These are phyloP conservation scores for Tetraodon nigroviridis DNA, from an alignment of 2,113 vertebrate species.

Conservation along the genomic window DNA sequence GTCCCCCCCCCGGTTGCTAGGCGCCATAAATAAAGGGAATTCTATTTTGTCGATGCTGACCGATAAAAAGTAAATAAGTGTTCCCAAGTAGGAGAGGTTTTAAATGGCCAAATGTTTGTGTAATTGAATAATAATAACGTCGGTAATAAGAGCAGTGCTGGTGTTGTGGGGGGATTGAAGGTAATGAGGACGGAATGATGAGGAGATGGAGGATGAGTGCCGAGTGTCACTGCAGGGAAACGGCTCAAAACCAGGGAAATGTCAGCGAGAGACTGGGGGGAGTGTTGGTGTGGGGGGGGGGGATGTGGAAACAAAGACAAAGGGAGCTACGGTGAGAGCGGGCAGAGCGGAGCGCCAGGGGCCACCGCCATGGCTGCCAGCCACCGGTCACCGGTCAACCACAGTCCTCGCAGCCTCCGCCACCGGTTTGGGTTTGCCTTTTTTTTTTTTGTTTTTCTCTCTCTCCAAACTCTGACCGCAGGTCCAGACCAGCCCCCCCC, in stretches of 20 bases:
- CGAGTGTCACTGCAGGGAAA: conserved; percentile 19
- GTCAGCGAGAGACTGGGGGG: conserved; percentile 22
- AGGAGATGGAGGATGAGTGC: conserved; percentile 7
- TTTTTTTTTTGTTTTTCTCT: not conserved
- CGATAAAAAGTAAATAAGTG: not conserved
- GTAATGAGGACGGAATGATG: conserved; percentile 15
- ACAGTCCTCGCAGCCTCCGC: conserved; percentile 18
- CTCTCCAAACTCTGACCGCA: conserved; percentile 23
- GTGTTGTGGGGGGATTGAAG: conserved; percentile 8
- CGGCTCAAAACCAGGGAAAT: conserved; percentile 19
- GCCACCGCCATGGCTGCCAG: conserved; percentile 48
- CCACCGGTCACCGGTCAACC: conserved; percentile 54
- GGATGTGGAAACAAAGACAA: conserved; percentile 9
- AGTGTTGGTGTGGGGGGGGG: conserved; percentile 25
- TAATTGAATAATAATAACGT: not conserved
- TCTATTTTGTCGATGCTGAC: too few species aligned
- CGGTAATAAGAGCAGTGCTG: not conserved
- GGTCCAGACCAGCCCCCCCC: conserved; percentile 53
- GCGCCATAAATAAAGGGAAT: too few species aligned
- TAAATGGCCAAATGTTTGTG: conserved; percentile 3
- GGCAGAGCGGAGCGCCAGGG: conserved; percentile 48
- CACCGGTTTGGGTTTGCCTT: conserved; percentile 11
- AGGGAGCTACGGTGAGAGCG: conserved; percentile 30
- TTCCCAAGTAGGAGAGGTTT: not conserved
- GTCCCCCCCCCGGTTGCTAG: too few species aligned